Conservation (phyloP, 2,113 vertebrate species). For the Anguilla japonica region DNA sequence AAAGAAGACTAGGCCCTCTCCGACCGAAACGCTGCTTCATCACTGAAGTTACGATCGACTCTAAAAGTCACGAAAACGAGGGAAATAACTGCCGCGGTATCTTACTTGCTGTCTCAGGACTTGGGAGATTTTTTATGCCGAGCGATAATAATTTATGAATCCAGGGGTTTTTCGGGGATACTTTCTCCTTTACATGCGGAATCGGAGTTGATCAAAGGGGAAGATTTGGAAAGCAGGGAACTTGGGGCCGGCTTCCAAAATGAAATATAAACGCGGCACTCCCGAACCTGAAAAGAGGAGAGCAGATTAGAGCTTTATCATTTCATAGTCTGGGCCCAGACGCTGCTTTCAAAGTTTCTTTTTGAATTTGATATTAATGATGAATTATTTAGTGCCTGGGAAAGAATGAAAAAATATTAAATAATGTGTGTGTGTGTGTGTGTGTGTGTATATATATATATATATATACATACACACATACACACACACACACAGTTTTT, state of each 20-base stretch:
- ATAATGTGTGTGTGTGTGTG: not conserved
- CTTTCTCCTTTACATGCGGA: not conserved
- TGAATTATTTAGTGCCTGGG: not conserved
- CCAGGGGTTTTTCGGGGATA: not conserved
- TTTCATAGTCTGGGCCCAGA: not conserved
- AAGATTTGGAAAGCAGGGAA: constrained; percentile 4
- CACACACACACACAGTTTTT: too few species aligned
- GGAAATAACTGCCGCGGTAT: not conserved
- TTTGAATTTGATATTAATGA: not conserved
- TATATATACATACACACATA: too few species aligned
- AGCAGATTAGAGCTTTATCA: not conserved
- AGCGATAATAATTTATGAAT: not conserved
- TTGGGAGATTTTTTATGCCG: not conserved
- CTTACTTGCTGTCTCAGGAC: not conserved
- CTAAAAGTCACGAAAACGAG: not conserved
- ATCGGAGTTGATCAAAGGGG: not conserved
- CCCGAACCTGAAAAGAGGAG: not conserved
- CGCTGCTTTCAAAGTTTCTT: not conserved
- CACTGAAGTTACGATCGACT: not conserved
- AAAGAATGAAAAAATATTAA: not conserved
- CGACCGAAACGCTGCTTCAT: not conserved
- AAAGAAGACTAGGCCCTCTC: not conserved
- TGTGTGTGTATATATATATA: not conserved
- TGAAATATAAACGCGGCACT: not conserved
- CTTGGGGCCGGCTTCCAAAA: not conserved